These are phyloP conservation scores for Sussaba pulchella DNA, from an alignment of 2,888 invertebrate genomes.

Conservation along the genomic window DNA sequence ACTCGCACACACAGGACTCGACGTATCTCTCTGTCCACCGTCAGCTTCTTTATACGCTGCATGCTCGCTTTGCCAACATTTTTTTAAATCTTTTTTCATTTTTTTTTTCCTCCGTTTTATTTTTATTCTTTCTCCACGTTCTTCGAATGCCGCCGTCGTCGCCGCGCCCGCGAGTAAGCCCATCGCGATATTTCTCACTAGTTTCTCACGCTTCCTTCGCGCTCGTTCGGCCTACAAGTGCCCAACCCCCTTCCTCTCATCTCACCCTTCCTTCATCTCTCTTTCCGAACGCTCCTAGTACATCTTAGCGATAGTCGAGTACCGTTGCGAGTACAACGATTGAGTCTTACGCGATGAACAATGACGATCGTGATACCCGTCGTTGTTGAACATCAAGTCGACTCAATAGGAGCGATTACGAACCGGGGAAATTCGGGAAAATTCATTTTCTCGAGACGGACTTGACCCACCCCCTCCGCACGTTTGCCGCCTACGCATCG, in stretches of 20 bases:
- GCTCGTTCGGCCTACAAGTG: constrained; percentile 3
- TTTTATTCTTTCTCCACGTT: constrained; percentile 57
- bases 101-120: constrained; percentile 22
- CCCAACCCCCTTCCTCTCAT: too few species aligned
- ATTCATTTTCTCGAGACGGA: constrained; percentile 77
- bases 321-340: too few species aligned
- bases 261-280: too few species aligned
- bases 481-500: constrained; percentile 78
- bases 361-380: background rate
- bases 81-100: too few species aligned
- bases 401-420: background rate
- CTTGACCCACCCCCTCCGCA: constrained; percentile 77
- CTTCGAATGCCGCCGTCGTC: constrained; percentile 60
- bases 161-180: constrained; percentile 35
- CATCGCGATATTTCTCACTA: constrained; percentile 68
- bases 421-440: constrained; percentile 51
- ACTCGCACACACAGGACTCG: constrained; percentile 19
- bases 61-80: constrained; percentile 52
- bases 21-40: constrained; percentile 41
- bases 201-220: constrained; percentile 75
- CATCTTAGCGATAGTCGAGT: too few species aligned
- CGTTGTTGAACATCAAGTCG: constrained; percentile 15
- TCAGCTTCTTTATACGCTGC: constrained; percentile 37
- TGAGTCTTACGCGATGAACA: too few species aligned
- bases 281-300: too few species aligned